Conservation (phyloP, 2,113 vertebrate genomes). For the Anser brachyrhynchus region DNA sequence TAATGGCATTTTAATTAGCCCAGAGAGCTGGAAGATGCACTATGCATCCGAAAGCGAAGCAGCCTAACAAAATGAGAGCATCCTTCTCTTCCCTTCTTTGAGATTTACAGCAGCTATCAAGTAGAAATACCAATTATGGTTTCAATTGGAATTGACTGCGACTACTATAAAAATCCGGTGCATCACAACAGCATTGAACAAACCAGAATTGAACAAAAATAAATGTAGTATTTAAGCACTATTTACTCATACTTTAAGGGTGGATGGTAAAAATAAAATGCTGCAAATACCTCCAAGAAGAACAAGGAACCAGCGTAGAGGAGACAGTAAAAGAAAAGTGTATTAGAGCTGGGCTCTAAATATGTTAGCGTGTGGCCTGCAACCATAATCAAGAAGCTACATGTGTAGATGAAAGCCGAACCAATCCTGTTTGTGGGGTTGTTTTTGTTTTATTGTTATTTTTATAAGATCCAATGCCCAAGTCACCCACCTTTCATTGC, state of each 20-base stretch:
- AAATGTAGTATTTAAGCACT: background rate
- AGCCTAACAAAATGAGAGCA: conserved; percentile 52
- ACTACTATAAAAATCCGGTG: background rate
- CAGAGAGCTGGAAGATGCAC: conserved; percentile 62
- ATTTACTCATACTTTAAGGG: background rate
- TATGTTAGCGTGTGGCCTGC: background rate
- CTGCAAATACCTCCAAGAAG: background rate
- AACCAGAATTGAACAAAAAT: background rate
- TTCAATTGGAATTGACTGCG: background rate
- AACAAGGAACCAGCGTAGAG: rapidly evolving
- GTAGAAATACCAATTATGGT: conserved; percentile 11
- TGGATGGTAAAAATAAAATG: background rate
- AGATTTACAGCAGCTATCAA: conserved; percentile 47
- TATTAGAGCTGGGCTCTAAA: background rate
- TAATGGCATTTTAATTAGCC: conserved; percentile 77
- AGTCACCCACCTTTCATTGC: background rate
- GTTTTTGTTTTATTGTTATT: too few relatives aligned
- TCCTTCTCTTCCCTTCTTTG: conserved; percentile 34
- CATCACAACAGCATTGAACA: background rate
- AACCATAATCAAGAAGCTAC: background rate
- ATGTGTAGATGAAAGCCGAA: background rate
- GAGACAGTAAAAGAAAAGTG: background rate
- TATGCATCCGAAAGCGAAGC: conserved; percentile 30
- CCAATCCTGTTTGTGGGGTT: rapidly evolving
- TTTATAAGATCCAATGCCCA: background rate